Evolutionary conservation across 2,888 invertebrate species (phyloP), one percentile per base, ranked within the genome.

Genomic region (Digitonthophagus gazella): DNA sequence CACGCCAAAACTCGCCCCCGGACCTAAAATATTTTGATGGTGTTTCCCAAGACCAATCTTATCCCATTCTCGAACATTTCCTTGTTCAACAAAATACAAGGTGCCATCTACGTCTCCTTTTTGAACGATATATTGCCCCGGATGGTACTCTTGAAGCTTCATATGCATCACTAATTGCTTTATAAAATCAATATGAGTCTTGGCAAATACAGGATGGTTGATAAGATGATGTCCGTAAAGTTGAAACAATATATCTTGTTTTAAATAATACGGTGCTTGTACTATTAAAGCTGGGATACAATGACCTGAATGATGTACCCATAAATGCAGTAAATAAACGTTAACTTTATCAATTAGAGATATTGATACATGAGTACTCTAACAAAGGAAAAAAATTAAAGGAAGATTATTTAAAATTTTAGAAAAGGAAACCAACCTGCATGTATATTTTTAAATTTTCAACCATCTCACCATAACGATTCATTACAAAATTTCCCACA

Each of bases 51-150:
- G 68, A 28, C 69, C 66, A 2, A 44, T 44, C 8, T 57, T 66
- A 1, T 72, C 70, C 14, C 64, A 67, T 0, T 71, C 67, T 56
- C 68, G 69, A 8, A 85, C 85, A 81, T 85, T 84, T 70, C 86
- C 86, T 74, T 85, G 79, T 71, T 86, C 85, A 78, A 86, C 85
- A 65, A 86, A 86, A 72, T 86, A 86, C 74, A 86, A 84, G 68
- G 84, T 83, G 71, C 85, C 85, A 71, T 86, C 85, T 0, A 85
- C 83, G 72, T 86, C 85, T 0, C 85, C 86, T n/a, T 83, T 81
- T 72, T 85, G 85, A n/a, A 85, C 85, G n/a, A 86, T 84, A 61
- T 85, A 85, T 75, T 85, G 85, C 3, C 85, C 84, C 0, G 86
- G 85, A 69, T 85, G 85, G 75, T 84, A 86, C 0, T 86, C 84